phyloP scores from a whole-genome alignment of 2,797 vertebrate genomes.

The Enteromius mattozi region DNA sequence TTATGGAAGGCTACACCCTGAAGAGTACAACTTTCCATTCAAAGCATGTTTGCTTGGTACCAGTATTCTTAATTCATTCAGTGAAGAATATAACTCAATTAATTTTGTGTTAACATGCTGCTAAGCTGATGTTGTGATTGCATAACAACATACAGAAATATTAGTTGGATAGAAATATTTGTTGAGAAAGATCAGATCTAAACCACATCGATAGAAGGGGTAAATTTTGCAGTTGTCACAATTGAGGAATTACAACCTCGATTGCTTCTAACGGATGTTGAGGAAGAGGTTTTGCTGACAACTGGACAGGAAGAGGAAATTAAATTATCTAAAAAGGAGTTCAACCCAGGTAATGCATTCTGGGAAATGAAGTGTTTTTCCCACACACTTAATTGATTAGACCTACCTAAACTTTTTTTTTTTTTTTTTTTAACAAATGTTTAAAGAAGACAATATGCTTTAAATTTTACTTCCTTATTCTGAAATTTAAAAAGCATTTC shows the following conservation, averaged over 20 bases:
- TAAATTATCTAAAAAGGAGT: neutral
- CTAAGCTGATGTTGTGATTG: neutral
- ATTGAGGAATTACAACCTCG: neutral
- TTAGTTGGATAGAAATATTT: neutral
- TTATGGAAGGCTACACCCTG: neutral
- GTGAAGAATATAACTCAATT: neutral
- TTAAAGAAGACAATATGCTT: neutral
- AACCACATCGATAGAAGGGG: neutral
- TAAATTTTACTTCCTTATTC: neutral
- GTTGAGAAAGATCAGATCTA: neutral
- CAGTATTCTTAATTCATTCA: neutral
- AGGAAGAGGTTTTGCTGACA: neutral
- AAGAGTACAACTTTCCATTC: conserved; percentile 41
- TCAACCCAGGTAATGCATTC: neutral
- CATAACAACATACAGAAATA: neutral
- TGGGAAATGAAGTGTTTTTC: neutral
- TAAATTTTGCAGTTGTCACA: neutral
- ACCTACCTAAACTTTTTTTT: neutral
- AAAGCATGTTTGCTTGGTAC: conserved; percentile 1
- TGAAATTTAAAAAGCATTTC: neutral
- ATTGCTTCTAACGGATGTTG: neutral
- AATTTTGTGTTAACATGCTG: neutral
- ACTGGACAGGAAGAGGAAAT: neutral
- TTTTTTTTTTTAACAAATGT: neutral
- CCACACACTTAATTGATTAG: neutral